These are phyloP conservation scores for Bombus sibiricus DNA, from an alignment of 1,140 invertebrate genomes.

Conservation along the genomic window DNA sequence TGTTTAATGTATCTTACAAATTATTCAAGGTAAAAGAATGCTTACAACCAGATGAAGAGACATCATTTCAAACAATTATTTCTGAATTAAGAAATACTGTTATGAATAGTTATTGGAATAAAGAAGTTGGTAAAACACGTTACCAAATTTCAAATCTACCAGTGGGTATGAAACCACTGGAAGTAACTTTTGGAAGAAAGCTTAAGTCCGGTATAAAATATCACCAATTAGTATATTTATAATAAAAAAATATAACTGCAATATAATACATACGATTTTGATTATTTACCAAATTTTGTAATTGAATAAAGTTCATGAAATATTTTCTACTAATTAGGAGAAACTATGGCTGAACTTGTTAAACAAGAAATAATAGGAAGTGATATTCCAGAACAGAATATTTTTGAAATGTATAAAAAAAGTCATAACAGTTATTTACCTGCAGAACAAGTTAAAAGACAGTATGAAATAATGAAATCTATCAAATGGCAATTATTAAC, in stretches of 20 bases:
- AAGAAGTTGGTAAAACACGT: conserved; percentile 64
- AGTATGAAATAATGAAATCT: conserved; percentile 38
- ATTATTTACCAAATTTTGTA: background rate
- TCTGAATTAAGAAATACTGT: conserved; percentile 64
- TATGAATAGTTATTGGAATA: conserved; percentile 65
- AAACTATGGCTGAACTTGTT: conserved; percentile 22
- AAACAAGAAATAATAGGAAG: background rate
- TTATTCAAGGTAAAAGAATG: conserved; percentile 63
- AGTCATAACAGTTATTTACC: conserved; percentile 64
- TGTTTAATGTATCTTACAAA: background rate
- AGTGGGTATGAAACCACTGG: conserved; percentile 58
- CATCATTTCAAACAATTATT: conserved; percentile 65
- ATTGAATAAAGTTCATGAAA: background rate
- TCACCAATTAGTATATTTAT: background rate
- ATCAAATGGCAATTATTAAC: background rate
- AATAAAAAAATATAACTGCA: background rate
- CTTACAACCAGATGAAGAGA: conserved; percentile 41
- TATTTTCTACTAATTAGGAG: conserved; percentile 21
- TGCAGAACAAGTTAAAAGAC: conserved; percentile 60
- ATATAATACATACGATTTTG: background rate
- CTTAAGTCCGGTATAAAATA: conserved; percentile 35
- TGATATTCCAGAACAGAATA: background rate
- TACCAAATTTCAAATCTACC: conserved; percentile 62
- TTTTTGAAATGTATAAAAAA: conserved; percentile 54
- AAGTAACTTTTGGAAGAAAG: conserved; percentile 64